Conservation (phyloP, 2,113 vertebrate genomes). For the Rousettus leschenaultii region DNA sequence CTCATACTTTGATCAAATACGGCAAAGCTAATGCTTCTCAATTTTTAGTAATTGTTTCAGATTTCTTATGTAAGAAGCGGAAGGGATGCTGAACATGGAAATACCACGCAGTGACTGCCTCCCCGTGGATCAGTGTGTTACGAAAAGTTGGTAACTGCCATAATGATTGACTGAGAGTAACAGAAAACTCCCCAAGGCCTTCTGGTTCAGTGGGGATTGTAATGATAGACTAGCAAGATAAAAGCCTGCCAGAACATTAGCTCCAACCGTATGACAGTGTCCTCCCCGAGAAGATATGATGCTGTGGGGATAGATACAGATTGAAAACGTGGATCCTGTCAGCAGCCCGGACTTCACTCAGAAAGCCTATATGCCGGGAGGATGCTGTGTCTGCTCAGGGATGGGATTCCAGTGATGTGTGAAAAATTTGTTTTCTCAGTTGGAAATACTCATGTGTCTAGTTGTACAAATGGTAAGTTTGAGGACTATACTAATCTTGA, state of each 20-base stretch:
- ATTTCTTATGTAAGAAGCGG: not conserved
- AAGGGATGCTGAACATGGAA: not conserved
- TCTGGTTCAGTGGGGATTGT: constrained; percentile 67
- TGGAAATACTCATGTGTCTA: constrained; percentile 44
- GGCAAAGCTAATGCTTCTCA: not conserved
- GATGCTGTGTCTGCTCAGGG: constrained; percentile 12
- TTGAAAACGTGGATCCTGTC: constrained; percentile 54
- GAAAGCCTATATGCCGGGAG: not conserved
- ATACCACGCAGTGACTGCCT: not conserved
- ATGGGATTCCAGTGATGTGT: constrained; percentile 39
- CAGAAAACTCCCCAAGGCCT: constrained; percentile 46
- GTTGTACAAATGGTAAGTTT: constrained; percentile 1
- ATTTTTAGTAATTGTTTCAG: not conserved
- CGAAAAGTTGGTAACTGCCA: constrained; percentile 35
- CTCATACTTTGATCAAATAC: not conserved
- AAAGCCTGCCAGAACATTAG: constrained; percentile 61
- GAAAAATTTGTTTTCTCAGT: constrained; percentile 61
- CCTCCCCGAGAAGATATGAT: constrained; percentile 47
- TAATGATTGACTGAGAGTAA: constrained; percentile 68
- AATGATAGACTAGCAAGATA: constrained; percentile 67
- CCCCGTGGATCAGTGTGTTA: not conserved
- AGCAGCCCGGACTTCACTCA: constrained; percentile 42
- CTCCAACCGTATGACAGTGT: constrained; percentile 51
- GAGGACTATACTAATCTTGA: not conserved
- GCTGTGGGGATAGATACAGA: constrained; percentile 61